phyloP scores from a whole-genome alignment of 2,113 vertebrate genomes.

The Lynx canadensis region DNA sequence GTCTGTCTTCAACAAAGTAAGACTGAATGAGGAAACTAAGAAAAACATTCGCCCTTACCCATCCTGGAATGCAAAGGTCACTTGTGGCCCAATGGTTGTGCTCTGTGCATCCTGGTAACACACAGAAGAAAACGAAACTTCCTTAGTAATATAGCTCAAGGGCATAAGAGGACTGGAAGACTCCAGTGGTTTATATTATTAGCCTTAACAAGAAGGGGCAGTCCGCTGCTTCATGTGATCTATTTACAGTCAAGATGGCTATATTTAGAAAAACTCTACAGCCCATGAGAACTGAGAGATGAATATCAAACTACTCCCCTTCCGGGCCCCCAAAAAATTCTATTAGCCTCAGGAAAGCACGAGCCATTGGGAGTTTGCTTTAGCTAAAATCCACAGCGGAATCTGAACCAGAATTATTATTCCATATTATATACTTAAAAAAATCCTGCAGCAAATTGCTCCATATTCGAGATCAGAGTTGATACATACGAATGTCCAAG shows the following conservation, averaged over 20 bases:
- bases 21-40: not conserved
- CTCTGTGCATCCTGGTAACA: conserved; percentile 43
- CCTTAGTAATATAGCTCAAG: not conserved
- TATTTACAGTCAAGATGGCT: conserved; percentile 55
- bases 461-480: conserved; percentile 65
- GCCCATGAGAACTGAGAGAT: conserved; percentile 46
- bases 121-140: conserved; percentile 48
- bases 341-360: conserved; percentile 62
- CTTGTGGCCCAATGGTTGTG: not conserved
- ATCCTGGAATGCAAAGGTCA: conserved; percentile 38
- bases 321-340: conserved; percentile 48
- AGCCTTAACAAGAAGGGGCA: conserved; percentile 56
- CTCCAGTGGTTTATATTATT: conserved; percentile 44
- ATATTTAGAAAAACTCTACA: conserved; percentile 69
- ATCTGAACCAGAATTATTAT: conserved; percentile 51
- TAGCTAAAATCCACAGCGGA: conserved; percentile 40
- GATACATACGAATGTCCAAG: conserved; percentile 75
- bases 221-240: conserved; percentile 39
- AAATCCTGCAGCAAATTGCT: conserved; percentile 50
- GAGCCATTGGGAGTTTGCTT: conserved; percentile 53
- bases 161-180: not conserved
- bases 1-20: conserved; percentile 14
- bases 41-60: not conserved
- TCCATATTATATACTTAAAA: conserved; percentile 6
- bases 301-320: conserved; percentile 64